A percentile compares a stretch with the other conserved stretches of the same genome.
Evolutionary conservation across 1,140 invertebrate species (phyloP).

Genomic region (Zaprionus davidi): DNA sequence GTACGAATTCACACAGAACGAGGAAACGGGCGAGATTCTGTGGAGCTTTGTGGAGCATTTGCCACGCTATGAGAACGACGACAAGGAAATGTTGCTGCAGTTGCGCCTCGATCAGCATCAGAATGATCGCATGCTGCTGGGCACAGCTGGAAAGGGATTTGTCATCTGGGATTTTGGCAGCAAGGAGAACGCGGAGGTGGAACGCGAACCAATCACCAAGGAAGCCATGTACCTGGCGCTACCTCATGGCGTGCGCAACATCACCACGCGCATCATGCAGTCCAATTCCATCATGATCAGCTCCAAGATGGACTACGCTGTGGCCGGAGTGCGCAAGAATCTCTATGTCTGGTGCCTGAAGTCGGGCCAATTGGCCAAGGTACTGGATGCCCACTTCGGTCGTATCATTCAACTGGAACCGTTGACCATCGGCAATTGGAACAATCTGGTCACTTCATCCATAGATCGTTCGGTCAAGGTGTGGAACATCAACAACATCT

Average conservation of each 20-base stretch:
- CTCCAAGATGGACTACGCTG: conserved; percentile 94
- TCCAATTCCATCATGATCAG: conserved; percentile 97
- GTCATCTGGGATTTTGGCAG: conserved; percentile 88
- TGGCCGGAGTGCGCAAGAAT: conserved; percentile 98
- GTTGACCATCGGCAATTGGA: conserved; percentile 94
- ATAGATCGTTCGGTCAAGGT: conserved; percentile 99
- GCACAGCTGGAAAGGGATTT: conserved; percentile 93
- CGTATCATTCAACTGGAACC: conserved; percentile 96
- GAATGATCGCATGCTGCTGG: conserved; percentile 90
- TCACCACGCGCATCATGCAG: conserved; percentile 93
- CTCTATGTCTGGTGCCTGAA: conserved; percentile 97
- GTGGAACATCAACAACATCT: conserved; percentile 99
- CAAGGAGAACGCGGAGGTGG: conserved; percentile 47
- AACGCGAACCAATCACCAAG: conserved; percentile 61
- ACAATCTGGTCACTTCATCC: conserved; percentile 97
- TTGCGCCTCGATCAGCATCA: conserved; percentile 91
- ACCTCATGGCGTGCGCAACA: conserved; percentile 96
- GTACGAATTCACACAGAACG: conserved; percentile 60
- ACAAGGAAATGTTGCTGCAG: conserved; percentile 91
- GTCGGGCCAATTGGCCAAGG: conserved; percentile 92
- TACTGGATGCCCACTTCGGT: conserved; percentile 98
- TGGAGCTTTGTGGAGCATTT: conserved; percentile 88
- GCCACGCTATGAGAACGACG: conserved; percentile 88
- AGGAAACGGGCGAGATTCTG: conserved; percentile 85
- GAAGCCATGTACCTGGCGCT: conserved; percentile 90